Evolutionary conservation across 2,797 vertebrate genomes (phyloP).

Genomic region (Salmo trutta): DNA sequence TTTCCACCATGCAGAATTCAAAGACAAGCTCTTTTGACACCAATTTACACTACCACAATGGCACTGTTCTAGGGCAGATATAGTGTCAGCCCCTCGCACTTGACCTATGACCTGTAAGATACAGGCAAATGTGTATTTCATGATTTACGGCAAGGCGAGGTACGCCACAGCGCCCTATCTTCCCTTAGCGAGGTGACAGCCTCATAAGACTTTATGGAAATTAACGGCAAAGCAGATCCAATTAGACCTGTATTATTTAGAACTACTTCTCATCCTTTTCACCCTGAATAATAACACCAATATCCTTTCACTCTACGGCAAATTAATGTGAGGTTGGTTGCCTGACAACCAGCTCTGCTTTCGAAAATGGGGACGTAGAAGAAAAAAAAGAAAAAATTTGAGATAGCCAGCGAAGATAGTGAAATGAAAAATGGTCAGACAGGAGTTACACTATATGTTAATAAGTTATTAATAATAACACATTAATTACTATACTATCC

Average conservation of each 20-base stretch:
- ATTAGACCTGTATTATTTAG: conserved; percentile 82
- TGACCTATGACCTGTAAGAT: conserved; percentile 73
- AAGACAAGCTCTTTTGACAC: conserved; percentile 64
- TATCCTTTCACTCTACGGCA: conserved; percentile 60
- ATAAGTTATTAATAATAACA: background rate
- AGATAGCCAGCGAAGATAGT: conserved; percentile 38
- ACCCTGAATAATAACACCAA: conserved; percentile 69
- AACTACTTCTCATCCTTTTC: conserved; percentile 69
- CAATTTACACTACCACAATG: conserved; percentile 80
- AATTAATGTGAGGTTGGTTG: conserved; percentile 74
- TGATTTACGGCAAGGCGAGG: conserved; percentile 75
- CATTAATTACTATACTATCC: background rate
- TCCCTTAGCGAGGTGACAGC: conserved; percentile 73
- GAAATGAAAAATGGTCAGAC: background rate
- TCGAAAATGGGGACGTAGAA: conserved; percentile 35
- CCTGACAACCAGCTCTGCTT: conserved; percentile 66
- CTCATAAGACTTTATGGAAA: conserved; percentile 79
- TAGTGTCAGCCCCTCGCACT: conserved; percentile 76
- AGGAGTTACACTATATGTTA: conserved; percentile 8
- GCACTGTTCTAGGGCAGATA: conserved; percentile 68
- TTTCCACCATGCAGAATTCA: conserved; percentile 58
- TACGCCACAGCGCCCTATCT: conserved; percentile 66
- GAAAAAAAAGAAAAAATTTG: background rate
- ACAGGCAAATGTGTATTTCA: conserved; percentile 73
- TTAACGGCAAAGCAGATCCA: conserved; percentile 80